Conservation (phyloP, 1,140 invertebrate species). For the Leguminivora glycinivorella region DNA sequence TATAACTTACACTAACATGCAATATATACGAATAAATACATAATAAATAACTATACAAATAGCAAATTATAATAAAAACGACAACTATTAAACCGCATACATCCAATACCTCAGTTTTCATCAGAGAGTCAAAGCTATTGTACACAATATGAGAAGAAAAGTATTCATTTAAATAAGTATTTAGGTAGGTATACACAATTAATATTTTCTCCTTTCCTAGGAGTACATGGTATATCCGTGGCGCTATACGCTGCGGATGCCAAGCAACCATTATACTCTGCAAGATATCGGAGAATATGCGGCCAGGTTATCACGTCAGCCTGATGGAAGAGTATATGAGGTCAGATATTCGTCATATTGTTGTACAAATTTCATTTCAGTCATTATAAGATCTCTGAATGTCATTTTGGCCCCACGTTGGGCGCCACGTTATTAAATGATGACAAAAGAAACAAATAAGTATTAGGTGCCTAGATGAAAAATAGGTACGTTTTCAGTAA, state of each 20-base stretch:
- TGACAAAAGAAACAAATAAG: neutral
- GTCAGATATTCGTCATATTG: constrained; percentile 38
- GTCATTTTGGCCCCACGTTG: neutral
- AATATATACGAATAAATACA: too few species aligned
- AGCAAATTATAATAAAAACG: too few species aligned
- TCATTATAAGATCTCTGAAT: too few species aligned
- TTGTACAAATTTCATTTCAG: constrained; percentile 1
- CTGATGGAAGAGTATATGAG: constrained; percentile 65
- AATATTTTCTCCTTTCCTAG: constrained; percentile 38
- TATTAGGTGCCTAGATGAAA: too few species aligned
- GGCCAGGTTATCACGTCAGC: constrained; percentile 56
- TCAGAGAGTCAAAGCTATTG: too few species aligned
- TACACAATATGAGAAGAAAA: too few species aligned
- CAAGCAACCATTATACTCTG: constrained; percentile 56
- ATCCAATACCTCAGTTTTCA: too few species aligned
- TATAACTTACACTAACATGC: too few species aligned
- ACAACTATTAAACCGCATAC: too few species aligned
- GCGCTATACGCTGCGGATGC: constrained; percentile 57
- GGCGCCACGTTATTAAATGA: neutral
- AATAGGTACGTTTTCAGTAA: too few species aligned
- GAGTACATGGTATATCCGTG: constrained; percentile 69
- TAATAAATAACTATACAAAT: too few species aligned
- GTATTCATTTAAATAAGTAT: too few species aligned
- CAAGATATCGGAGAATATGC: constrained; percentile 71
- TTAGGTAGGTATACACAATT: neutral